These are phyloP conservation scores for Pycnonotus jocosus DNA, from an alignment of 2,113 vertebrate genomes.

Conservation along the genomic window DNA sequence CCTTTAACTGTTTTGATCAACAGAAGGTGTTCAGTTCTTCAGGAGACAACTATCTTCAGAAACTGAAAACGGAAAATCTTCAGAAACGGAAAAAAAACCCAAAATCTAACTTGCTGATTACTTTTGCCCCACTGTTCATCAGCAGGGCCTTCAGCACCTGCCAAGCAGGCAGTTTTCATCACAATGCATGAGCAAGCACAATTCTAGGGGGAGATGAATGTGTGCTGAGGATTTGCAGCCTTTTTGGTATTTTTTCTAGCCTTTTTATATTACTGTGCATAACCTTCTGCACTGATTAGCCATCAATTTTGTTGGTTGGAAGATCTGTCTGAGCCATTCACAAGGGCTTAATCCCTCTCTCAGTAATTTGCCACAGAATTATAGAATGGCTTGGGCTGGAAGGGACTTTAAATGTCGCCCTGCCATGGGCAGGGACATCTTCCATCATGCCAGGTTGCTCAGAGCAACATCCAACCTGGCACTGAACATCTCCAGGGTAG, in stretches of 20 bases:
- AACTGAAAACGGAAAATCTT: too few relatives aligned
- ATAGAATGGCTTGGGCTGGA: not conserved
- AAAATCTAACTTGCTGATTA: accelerated
- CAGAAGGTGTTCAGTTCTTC: not conserved
- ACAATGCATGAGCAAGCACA: not conserved
- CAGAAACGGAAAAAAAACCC: too few relatives aligned
- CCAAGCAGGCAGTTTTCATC: not conserved
- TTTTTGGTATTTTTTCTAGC: accelerated
- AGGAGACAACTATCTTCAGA: not conserved
- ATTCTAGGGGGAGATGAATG: not conserved
- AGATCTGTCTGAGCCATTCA: not conserved
- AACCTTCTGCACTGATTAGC: not conserved
- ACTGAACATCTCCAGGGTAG: not conserved
- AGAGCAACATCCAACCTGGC: not conserved
- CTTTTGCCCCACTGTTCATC: not conserved
- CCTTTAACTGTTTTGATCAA: not conserved
- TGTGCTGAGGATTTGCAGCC: not conserved
- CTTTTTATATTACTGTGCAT: not conserved
- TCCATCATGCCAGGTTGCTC: not conserved
- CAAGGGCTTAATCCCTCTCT: not conserved
- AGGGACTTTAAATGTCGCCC: not conserved
- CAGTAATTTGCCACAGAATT: not conserved
- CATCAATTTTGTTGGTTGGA: not conserved
- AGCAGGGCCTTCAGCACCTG: not conserved
- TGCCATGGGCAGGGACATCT: not conserved